Percentiles rank a stretch among this genome's conserved stretches.
Conservation (phyloP, 2,113 vertebrate species). For the Xiphophorus hellerii region DNA sequence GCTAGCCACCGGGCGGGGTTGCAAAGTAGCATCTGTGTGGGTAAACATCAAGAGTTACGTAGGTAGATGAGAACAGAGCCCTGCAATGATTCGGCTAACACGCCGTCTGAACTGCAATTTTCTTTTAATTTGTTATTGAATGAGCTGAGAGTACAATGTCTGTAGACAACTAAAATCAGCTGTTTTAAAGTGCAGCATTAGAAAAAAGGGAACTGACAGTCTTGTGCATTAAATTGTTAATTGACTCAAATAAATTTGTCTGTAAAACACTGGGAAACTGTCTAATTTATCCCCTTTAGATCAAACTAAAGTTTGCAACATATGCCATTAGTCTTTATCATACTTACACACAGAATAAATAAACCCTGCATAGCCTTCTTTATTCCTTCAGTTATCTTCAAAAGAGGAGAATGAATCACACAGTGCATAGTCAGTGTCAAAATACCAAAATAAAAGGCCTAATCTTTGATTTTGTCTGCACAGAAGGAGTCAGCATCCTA, state of each 20-base stretch:
- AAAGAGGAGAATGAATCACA: constrained; percentile 52
- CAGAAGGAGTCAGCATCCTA: constrained; percentile 22
- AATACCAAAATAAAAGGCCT: constrained; percentile 36
- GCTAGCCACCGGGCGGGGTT: constrained; percentile 85
- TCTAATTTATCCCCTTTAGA: neutral
- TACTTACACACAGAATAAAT: constrained; percentile 67
- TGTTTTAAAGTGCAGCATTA: constrained; percentile 56
- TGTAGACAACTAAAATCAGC: constrained; percentile 32
- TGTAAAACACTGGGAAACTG: constrained; percentile 8
- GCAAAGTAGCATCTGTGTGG: constrained; percentile 86
- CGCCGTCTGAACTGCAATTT: neutral
- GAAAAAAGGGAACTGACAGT: constrained; percentile 52
- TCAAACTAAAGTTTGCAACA: constrained; percentile 22
- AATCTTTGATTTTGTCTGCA: constrained; percentile 48
- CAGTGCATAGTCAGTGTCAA: constrained; percentile 11
- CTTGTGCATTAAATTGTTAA: constrained; percentile 43
- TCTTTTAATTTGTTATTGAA: constrained; percentile 32
- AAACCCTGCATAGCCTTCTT: constrained; percentile 64
- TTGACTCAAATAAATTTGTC: constrained; percentile 33
- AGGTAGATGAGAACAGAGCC: neutral
- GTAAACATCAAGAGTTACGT: constrained; percentile 6
- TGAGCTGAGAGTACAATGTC: constrained; percentile 37
- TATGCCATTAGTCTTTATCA: constrained; percentile 21
- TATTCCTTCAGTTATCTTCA: constrained; percentile 52
- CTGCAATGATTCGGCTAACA: constrained; percentile 3